phyloP scores from a whole-genome alignment of 2,113 vertebrate genomes.

The Formicarius rufipectus region DNA sequence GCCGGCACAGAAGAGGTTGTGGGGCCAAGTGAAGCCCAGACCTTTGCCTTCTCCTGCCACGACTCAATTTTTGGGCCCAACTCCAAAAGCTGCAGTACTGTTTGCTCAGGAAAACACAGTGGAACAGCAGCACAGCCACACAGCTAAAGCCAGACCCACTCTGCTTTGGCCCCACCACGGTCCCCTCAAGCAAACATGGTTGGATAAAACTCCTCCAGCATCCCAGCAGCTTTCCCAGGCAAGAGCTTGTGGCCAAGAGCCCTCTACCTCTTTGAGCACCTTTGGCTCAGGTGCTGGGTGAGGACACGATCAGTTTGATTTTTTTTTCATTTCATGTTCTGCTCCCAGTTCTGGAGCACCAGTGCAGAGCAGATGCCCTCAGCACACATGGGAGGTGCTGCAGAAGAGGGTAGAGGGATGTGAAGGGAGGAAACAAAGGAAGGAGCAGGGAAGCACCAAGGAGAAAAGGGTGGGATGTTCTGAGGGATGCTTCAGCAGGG shows the following conservation, averaged over 20 bases:
- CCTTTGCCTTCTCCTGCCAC: background rate
- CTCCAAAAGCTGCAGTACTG: background rate
- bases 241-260: background rate
- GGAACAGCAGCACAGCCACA: background rate
- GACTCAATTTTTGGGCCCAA: fast-evolving
- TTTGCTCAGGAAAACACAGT: background rate
- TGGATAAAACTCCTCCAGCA: background rate
- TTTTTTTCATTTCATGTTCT: background rate
- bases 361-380: background rate
- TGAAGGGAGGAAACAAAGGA: background rate
- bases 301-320: background rate
- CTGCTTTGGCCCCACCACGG: background rate
- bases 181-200: fast-evolving
- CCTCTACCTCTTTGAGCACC: background rate
- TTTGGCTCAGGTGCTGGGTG: background rate
- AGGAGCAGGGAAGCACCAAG: background rate
- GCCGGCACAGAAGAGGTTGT: background rate
- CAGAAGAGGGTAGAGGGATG: background rate
- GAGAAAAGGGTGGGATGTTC: background rate
- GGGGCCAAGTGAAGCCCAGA: background rate
- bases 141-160: background rate
- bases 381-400: fast-evolving
- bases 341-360: background rate
- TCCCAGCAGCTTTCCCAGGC: background rate
- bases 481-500: background rate